Evolutionary conservation across 2,888 invertebrate genomes (phyloP), one percentile per base, ranked within the genome.

Genomic region (Anthophora plumipes): DNA sequence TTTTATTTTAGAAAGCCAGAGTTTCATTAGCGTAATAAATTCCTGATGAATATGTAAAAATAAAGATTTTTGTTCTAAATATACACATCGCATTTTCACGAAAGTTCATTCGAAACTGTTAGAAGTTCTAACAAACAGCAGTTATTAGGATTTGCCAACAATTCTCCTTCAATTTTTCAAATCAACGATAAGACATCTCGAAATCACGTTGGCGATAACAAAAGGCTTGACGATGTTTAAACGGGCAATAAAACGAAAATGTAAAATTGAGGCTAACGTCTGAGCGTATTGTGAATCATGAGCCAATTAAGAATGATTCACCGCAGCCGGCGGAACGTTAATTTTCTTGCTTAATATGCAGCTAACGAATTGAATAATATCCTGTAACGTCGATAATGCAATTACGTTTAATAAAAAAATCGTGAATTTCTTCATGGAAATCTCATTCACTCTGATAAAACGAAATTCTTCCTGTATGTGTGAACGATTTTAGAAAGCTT

Each of bases 241-340:
- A 63, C 0, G 14, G 20, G 0, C n/a, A 39, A 39, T 59, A 39
- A 46, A 60, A 66, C 22, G 52, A 52, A 59, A 50, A 60, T 52
- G 37, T 14, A 37, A 41, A 31, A 22, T 77, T 22, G 54, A 48
- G 48, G 60, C 43, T 61, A 71, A 55, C 54, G 61, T 39, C n/a
- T 61, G 60, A 50, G 25, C n/a, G 66, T 37, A 48, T n/a, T 17
- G 50, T 80, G 80, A 80, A 70, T 80, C 73, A 69, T 50, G 20
- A 31, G 54, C 37, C 64, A 79, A 73, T 80, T 69, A 79, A 68
- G 63, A n/a, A 77, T 80, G 80, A 80, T 74, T 80, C 80, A 80
- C 17, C 31, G 8, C 11, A 12, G n/a, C n/a, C 39, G 25, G 31
- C 20, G 20, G 57, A 41, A 55, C 52, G 55, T 61, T 60, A 3